Conservation (phyloP, 2,113 vertebrate genomes). For the Ceyx cyanopectus region DNA sequence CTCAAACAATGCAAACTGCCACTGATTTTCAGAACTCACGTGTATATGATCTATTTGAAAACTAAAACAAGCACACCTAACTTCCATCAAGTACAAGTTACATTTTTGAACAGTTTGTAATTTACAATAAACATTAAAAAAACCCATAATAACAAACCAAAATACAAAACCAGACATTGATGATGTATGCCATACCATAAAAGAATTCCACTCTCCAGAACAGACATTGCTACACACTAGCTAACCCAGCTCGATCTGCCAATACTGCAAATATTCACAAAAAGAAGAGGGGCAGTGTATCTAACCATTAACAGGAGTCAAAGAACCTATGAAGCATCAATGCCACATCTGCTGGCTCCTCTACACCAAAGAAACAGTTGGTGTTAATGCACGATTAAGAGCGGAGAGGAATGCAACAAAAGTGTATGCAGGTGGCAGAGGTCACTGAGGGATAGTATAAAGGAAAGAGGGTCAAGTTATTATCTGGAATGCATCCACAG, state of each 20-base stretch:
- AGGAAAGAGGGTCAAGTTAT: constrained; percentile 60
- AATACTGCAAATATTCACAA: neutral
- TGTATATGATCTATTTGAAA: neutral
- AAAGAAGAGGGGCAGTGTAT: neutral
- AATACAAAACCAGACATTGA: too few species aligned
- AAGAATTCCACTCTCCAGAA: neutral
- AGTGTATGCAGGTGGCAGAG: constrained; percentile 40
- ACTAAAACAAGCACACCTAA: neutral
- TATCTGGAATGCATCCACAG: constrained; percentile 44
- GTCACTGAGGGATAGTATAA: neutral
- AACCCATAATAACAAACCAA: too few species aligned
- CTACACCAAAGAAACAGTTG: neutral
- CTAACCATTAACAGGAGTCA: neutral
- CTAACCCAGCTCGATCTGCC: neutral
- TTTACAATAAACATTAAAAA: neutral
- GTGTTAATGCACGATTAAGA: neutral
- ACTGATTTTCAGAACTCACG: neutral
- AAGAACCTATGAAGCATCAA: neutral
- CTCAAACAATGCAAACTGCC: neutral
- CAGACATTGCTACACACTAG: neutral
- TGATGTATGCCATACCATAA: neutral
- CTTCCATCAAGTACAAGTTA: neutral
- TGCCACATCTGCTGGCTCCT: neutral
- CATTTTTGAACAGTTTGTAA: neutral
- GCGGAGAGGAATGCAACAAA: neutral